Evolutionary conservation across 2,113 vertebrate species (phyloP), one percentile per base, ranked within the genome.

Genomic region (Electrona antarctica): DNA sequence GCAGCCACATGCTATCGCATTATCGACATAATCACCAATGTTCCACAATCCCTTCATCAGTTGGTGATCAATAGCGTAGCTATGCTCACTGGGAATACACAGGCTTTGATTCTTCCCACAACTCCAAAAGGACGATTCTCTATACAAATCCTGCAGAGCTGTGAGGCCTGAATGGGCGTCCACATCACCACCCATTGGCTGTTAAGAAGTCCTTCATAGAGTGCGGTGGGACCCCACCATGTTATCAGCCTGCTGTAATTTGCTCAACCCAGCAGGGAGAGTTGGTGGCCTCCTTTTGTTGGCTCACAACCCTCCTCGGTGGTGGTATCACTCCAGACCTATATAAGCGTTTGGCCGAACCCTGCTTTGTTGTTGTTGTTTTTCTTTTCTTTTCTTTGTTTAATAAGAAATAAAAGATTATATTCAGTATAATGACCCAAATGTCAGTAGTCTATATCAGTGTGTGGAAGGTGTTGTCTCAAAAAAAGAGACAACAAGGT

Each of bases 191-290:
- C 58, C 64, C 48, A 2, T 12, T 41, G 67, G 66, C 67, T 71
- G 67, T 21, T 56, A 49, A 60, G 2, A 51, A 21, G 60, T 70
- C 73, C 73, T 47, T 9, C 48, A 57, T 29, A 47, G 67, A 14
- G 67, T 52, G 60, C 58, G 0, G 73, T 51, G 13, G 61, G 58
- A 51, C 47, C 72, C 47, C 63, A 51, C 67, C 56, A 45, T 71
- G 65, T 78, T 52, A 66, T 76, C 69, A 70, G 29, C 58, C 76
- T 21, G 45, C 60, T 64, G 68, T 74, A 61, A 72, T 80, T 74
- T 56, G 45, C n/a, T 60, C 48, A 56, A 51, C 77, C n/a, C 78
- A 81, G 81, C 70, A 45, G 78, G 74, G 21, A 12, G 61, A 12
- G 52, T 41, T 41, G 33, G 33, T 29, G 57, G 63, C 67, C n/a